These are phyloP conservation scores for Drosophila borealis DNA, from an alignment of 2,888 invertebrate species.

Conservation along the genomic window DNA sequence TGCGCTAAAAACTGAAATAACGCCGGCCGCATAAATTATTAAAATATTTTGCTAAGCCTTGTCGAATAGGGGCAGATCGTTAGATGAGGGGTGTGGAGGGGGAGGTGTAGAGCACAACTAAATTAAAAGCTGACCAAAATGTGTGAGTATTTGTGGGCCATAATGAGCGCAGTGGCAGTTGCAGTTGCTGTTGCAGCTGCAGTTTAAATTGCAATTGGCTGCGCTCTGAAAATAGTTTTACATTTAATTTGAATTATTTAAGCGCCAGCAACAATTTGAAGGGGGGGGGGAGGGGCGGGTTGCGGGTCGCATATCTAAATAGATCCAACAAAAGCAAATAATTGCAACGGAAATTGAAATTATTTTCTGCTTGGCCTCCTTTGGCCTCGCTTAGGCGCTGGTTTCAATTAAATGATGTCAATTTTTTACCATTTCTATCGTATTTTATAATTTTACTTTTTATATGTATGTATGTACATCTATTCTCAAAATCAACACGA, in stretches of 20 bases:
- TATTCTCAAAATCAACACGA: conserved; percentile 15
- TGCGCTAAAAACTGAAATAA: conserved; percentile 51
- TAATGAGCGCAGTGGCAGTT: conserved; percentile 27
- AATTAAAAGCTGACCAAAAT: conserved; percentile 55
- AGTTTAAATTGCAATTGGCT: conserved; percentile 1
- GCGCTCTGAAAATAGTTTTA: conserved; percentile 15
- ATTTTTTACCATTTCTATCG: background rate
- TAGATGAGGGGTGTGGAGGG: background rate
- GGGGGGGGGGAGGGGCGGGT: background rate
- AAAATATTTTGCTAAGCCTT: conserved; percentile 43
- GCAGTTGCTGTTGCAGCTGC: background rate
- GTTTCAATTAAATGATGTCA: conserved; percentile 45
- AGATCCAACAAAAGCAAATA: conserved; percentile 33
- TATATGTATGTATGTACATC: background rate
- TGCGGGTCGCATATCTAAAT: conserved; percentile 2
- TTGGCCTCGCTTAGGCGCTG: conserved; percentile 19
- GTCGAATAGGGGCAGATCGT: background rate
- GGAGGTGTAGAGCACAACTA: conserved; percentile 13
- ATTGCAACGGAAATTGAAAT: conserved; percentile 77
- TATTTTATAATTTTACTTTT: conserved; percentile 8
- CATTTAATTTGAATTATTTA: conserved; percentile 69
- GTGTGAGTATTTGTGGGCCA: conserved; percentile 12
- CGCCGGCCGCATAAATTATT: conserved; percentile 53
- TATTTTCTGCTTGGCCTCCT: conserved; percentile 61
- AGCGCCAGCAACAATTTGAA: conserved; percentile 16